These are phyloP conservation scores for Campoplex nolae DNA, from an alignment of 2,888 invertebrate species.

Conservation along the genomic window DNA sequence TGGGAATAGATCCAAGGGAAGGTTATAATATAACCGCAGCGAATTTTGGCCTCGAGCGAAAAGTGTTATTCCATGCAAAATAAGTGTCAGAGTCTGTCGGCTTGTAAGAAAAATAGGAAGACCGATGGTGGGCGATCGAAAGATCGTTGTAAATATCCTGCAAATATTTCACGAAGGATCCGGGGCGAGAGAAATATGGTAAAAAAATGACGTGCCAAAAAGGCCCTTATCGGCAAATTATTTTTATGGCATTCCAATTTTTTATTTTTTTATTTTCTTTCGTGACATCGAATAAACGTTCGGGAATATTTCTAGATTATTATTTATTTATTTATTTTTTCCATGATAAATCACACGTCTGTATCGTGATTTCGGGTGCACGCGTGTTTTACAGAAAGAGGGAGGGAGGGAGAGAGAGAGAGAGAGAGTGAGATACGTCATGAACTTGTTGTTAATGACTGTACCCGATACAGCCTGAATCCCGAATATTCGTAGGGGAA, in stretches of 20 bases:
- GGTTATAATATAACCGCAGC: constrained; percentile 9
- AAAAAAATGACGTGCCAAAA: neutral
- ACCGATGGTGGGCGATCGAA: neutral
- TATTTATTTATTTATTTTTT: neutral
- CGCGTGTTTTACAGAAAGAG: neutral
- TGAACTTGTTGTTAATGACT: constrained; percentile 27
- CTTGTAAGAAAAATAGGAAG: neutral
- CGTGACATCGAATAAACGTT: neutral
- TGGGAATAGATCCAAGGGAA: constrained; percentile 34
- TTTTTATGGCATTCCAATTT: neutral
- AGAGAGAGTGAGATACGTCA: constrained; percentile 2
- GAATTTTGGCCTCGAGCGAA: constrained; percentile 37
- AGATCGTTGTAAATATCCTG: constrained; percentile 6
- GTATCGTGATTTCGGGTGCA: constrained; percentile 7
- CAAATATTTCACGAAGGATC: neutral
- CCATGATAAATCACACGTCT: constrained; percentile 15
- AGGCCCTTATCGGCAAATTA: neutral
- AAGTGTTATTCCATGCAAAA: constrained; percentile 68
- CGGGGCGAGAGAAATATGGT: neutral
- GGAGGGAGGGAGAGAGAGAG: neutral
- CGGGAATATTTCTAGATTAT: neutral
- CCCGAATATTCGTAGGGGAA: constrained; percentile 15
- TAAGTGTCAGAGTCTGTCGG: constrained; percentile 26
- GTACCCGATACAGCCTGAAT: neutral
- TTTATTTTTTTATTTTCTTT: neutral